phyloP scores from a whole-genome alignment of 2,797 vertebrate genomes.

The Myotis daubentonii region DNA sequence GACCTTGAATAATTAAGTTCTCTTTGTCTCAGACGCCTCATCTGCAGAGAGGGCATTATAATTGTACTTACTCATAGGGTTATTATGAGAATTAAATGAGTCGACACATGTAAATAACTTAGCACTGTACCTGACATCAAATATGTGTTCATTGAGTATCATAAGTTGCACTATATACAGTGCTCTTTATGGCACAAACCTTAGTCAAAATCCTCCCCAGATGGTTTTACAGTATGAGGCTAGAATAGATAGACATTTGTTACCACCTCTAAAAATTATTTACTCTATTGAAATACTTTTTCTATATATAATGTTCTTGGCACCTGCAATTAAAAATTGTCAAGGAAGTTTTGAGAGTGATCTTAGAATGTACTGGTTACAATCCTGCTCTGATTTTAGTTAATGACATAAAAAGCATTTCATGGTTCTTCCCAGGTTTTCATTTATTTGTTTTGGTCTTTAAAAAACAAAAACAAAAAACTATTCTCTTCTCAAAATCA shows the following conservation, averaged over 20 bases:
- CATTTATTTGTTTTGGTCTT: background rate
- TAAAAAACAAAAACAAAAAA: background rate
- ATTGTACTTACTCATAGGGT: background rate
- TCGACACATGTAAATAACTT: background rate
- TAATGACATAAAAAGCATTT: background rate
- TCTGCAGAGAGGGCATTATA: background rate
- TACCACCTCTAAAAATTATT: background rate
- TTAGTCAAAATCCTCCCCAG: background rate
- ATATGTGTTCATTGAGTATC: background rate
- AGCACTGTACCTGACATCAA: background rate
- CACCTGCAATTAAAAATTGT: background rate
- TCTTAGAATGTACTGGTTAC: background rate
- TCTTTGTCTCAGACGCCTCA: background rate
- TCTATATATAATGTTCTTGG: background rate
- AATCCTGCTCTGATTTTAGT: background rate
- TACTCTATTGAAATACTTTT: background rate
- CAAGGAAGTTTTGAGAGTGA: background rate
- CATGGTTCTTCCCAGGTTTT: background rate
- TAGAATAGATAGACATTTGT: background rate
- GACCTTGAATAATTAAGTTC: background rate
- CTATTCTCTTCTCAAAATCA: background rate
- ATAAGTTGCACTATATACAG: background rate
- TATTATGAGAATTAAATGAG: background rate
- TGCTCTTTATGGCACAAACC: background rate
- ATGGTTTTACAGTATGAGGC: background rate